Evolutionary conservation across 2,888 invertebrate genomes (phyloP).

Genomic region (Leptinotarsa haldemani): DNA sequence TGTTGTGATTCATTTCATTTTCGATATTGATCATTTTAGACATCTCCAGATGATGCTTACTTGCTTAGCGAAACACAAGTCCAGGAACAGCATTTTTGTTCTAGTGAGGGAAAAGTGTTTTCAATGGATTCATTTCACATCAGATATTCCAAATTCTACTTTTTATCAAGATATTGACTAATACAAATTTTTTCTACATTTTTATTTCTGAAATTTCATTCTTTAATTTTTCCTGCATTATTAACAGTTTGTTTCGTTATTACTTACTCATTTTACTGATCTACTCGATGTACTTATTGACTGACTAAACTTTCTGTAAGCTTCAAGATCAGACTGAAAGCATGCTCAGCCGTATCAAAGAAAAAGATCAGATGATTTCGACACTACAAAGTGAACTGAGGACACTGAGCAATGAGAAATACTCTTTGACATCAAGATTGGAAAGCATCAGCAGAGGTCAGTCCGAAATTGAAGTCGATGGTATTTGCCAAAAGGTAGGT

Average conservation of each 20-base stretch:
- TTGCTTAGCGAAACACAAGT: too few species aligned
- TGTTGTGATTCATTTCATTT: too few species aligned
- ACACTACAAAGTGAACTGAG: constrained; percentile 65
- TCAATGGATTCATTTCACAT: too few species aligned
- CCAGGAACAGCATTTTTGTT: too few species aligned
- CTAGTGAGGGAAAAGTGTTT: too few species aligned
- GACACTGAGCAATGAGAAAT: constrained; percentile 64
- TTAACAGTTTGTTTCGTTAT: background rate
- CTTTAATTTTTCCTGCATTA: too few species aligned
- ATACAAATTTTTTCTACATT: too few species aligned
- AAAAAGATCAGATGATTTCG: constrained; percentile 63
- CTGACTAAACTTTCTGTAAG: constrained; percentile 2
- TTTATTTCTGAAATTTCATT: too few species aligned
- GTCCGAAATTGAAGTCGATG: constrained; percentile 51
- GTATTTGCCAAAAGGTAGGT: constrained; percentile 54
- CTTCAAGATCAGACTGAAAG: constrained; percentile 41
- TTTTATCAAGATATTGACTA: too few species aligned
- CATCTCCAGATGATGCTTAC: too few species aligned
- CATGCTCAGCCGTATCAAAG: constrained; percentile 59
- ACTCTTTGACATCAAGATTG: constrained; percentile 63
- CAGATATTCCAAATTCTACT: too few species aligned
- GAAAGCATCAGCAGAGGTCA: constrained; percentile 55
- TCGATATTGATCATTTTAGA: too few species aligned
- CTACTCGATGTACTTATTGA: background rate
- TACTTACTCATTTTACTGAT: background rate